Conservation (phyloP, 2,113 vertebrate species). For the Neotoma lepida region DNA sequence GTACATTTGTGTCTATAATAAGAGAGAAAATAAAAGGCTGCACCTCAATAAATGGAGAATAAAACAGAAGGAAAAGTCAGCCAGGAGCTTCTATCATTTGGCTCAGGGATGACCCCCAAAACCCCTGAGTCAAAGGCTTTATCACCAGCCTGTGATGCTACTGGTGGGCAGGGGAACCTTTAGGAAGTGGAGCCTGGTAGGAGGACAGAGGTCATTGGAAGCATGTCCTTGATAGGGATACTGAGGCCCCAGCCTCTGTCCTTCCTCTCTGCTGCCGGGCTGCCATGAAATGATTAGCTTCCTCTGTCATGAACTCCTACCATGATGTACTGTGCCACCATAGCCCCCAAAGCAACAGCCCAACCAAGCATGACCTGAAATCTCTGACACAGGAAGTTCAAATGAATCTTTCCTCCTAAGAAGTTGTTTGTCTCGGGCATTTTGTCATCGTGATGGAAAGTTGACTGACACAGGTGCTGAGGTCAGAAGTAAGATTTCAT, state of each 20-base stretch:
- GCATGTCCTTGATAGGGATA: background rate
- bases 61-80: background rate
- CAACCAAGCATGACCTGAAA: background rate
- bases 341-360: background rate
- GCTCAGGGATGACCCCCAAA: background rate
- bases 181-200: background rate
- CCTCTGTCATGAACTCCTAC: background rate
- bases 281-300: background rate
- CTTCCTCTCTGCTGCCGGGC: background rate
- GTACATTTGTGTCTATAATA: background rate
- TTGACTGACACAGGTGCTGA: background rate
- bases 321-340: background rate
- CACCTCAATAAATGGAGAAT: background rate
- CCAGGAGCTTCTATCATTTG: background rate
- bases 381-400: background rate
- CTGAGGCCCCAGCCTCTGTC: too few species aligned
- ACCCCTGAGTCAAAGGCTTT: background rate
- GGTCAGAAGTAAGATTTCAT: slow-evolving; percentile 2
- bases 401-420: background rate
- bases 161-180: too few species aligned
- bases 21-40: background rate
- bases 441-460: background rate
- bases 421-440: background rate
- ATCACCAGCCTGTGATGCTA: background rate
- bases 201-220: background rate